Percentiles rank a stretch among this genome's conserved stretches.
These are phyloP conservation scores for Drosophila ohnishii DNA, from an alignment of 1,140 invertebrate genomes.

Conservation along the genomic window DNA sequence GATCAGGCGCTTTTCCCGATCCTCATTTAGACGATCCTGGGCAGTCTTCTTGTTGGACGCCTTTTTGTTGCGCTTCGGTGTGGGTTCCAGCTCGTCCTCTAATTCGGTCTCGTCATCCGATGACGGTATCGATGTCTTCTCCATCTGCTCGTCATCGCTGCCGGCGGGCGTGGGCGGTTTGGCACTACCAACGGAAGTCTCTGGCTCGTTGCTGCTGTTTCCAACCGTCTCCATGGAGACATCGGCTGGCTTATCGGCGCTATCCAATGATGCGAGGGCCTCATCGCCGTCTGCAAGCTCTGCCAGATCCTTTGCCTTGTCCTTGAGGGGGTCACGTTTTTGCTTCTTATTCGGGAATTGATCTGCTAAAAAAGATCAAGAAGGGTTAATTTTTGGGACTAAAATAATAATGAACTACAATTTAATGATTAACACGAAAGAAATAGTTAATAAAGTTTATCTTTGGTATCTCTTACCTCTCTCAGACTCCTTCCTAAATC, in stretches of 20 bases:
- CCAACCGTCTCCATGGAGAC: conserved; percentile 41
- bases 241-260: conserved; percentile 42
- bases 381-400: too few relatives aligned
- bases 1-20: conserved; percentile 70
- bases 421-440: too few relatives aligned
- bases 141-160: conserved; percentile 61
- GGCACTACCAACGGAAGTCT: conserved; percentile 7
- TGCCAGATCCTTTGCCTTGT: conserved; percentile 40
- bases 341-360: conserved; percentile 69
- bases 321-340: conserved; percentile 60
- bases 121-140: conserved; percentile 53
- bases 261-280: conserved; percentile 13
- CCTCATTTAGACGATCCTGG: conserved; percentile 72
- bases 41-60: conserved; percentile 70
- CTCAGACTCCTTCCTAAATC: conserved; percentile 70
- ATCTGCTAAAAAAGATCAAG: conserved; percentile 27
- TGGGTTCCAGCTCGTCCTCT: conserved; percentile 70
- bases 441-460: too few relatives aligned
- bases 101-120: conserved; percentile 72
- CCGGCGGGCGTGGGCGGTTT: conserved; percentile 41
- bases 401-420: too few relatives aligned
- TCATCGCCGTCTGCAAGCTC: conserved; percentile 27
- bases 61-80: conserved; percentile 70
- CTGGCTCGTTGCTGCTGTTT: conserved; percentile 9
- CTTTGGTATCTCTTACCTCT: conserved; percentile 39